A percentile compares a stretch with the other conserved stretches of the same genome.
Conservation (phyloP, 2,113 vertebrate genomes). For the Pungitius pungitius region DNA sequence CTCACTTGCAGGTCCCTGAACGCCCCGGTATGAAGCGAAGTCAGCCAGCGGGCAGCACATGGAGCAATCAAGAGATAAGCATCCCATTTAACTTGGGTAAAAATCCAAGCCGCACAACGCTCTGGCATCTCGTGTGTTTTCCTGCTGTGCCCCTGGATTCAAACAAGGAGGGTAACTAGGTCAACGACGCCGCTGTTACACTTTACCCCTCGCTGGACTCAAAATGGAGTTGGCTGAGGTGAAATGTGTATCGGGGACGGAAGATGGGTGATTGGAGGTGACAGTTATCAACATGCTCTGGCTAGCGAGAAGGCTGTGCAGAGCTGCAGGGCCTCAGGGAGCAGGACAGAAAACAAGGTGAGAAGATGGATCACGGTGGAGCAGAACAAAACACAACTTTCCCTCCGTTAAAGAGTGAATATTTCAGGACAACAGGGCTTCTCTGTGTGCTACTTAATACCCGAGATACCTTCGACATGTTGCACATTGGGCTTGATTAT, state of each 20-base stretch:
- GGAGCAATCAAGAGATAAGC: slow-evolving; percentile 76
- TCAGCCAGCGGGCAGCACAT: slow-evolving; percentile 68
- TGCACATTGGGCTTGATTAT: not conserved
- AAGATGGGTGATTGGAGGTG: slow-evolving; percentile 55
- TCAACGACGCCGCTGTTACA: slow-evolving; percentile 65
- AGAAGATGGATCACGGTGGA: slow-evolving; percentile 55
- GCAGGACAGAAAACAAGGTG: slow-evolving; percentile 61
- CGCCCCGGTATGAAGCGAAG: slow-evolving; percentile 65
- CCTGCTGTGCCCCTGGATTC: slow-evolving; percentile 60
- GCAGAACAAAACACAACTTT: slow-evolving; percentile 36
- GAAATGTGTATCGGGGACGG: slow-evolving; percentile 29
- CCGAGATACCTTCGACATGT: not conserved
- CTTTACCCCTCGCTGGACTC: slow-evolving; percentile 66
- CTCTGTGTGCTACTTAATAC: not conserved
- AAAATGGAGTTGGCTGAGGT: slow-evolving; percentile 65
- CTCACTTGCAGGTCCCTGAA: slow-evolving; percentile 78
- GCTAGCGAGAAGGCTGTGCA: slow-evolving; percentile 35
- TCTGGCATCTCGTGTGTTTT: slow-evolving; percentile 56
- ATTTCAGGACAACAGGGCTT: not conserved
- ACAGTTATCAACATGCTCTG: slow-evolving; percentile 69
- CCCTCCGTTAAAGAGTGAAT: not conserved
- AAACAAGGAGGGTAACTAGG: slow-evolving; percentile 71
- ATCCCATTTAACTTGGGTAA: slow-evolving; percentile 75
- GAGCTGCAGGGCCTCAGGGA: slow-evolving; percentile 33
- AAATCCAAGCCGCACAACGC: slow-evolving; percentile 53